Base-by-base conservation (phyloP, 1,140 invertebrate genomes). In the Penaeus chinensis region DNA sequence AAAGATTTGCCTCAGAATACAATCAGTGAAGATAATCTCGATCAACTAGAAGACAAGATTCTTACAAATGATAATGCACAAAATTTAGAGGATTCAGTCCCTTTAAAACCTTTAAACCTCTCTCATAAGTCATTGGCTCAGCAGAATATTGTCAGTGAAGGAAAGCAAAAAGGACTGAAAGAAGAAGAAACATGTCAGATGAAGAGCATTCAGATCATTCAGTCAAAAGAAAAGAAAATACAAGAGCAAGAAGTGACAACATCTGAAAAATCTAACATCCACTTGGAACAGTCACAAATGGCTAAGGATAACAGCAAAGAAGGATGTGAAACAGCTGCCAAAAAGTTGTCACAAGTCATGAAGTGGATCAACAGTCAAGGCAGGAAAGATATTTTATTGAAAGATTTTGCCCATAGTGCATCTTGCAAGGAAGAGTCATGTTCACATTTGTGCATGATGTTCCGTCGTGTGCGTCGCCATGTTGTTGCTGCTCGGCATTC, bases 381-480 rank as follows among this genome's bases (percentile, higher is more conserved):
- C 8, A 37, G 69, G 37, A 32, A n/a, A 32, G 63, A 81, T 66
- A 7, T 74, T 22, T 61, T 87, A 22, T 37, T 87, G 65, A 47
- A 47, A 10, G 61, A 47, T 60, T 87, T 82, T 82, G 85, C 85
- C 5, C 85, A 87, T 69, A 87, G 85, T 74, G 85, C 85, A 13
- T 82, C 85, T 37, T 87, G 85, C 27, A 47, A 61, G 20, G 18
- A n/a, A 69, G 7, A 11, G 13, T 7, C 65, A 8, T 87, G 85
- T 60, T 47, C 20, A 19, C 65, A 79, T 19, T 24, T 87, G 18
- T 87, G 85, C 80, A 37, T 82, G 42, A 87, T 87, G 85, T 87
- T 82, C 22, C 80, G 85, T 24, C 79, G 85, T 76, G 69, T 87
- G 42, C 85, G 85, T 82, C 85, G 85, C 4, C 85, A 87, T 24